These are phyloP conservation scores for Brenthis ino DNA, from an alignment of 2,888 invertebrate genomes.

Conservation along the genomic window DNA sequence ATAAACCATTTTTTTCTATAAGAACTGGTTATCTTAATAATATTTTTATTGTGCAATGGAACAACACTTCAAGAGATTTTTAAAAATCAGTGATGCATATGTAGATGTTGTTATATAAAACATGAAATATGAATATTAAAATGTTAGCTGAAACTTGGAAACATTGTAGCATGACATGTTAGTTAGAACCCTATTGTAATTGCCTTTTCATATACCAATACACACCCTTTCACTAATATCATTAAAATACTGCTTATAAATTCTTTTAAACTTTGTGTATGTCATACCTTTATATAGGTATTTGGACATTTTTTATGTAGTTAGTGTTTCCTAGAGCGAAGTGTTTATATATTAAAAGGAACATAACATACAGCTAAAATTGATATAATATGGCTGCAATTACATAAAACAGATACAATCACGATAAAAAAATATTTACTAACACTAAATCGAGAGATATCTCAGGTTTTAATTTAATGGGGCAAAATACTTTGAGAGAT, in stretches of 20 bases:
- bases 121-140: too few species aligned
- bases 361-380: constrained; percentile 9
- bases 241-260: constrained; percentile 5
- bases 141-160: too few species aligned
- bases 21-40: too few species aligned
- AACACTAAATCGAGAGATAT: constrained; percentile 8
- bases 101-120: too few species aligned
- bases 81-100: too few species aligned
- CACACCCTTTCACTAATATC: constrained; percentile 3
- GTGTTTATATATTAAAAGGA: constrained; percentile 2
- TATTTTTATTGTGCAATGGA: too few species aligned
- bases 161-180: not conserved
- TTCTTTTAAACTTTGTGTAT: not conserved
- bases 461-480: constrained; percentile 51
- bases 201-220: not conserved
- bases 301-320: constrained; percentile 5
- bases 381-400: constrained; percentile 1
- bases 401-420: not conserved
- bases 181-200: not conserved
- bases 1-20: too few species aligned
- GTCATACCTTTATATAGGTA: not conserved
- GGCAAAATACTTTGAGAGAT: constrained; percentile 77
- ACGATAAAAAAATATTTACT: not conserved
- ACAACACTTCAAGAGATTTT: too few species aligned
- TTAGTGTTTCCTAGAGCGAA: too few species aligned